Evolutionary conservation across 2,888 invertebrate species (phyloP).

Genomic region (Nesidiocoris tenuis): DNA sequence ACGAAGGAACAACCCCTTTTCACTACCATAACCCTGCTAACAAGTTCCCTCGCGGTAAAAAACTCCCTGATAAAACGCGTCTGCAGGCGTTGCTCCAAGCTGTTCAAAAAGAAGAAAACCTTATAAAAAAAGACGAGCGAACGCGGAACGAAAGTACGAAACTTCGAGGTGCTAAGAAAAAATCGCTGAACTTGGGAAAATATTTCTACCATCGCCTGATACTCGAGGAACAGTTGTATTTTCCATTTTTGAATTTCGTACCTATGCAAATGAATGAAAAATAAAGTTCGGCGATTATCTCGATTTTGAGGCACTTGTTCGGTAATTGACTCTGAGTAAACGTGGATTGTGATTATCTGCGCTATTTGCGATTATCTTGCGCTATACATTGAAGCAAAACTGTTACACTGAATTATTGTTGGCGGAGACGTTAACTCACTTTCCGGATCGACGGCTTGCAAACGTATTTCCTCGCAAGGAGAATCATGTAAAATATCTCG

Average conservation of each 20-base stretch:
- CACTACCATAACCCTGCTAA: background rate
- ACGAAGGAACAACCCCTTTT: background rate
- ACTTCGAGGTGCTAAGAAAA: too few species aligned
- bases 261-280: background rate
- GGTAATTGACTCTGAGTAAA: background rate
- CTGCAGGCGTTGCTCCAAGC: background rate
- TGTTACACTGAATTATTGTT: too few species aligned
- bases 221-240: background rate
- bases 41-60: background rate
- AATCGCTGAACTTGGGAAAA: too few species aligned
- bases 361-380: background rate
- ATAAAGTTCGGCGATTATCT: background rate
- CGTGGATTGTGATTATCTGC: background rate
- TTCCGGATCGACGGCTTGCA: background rate
- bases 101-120: background rate
- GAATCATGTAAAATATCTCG: conserved; percentile 23
- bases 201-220: background rate
- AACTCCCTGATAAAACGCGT: background rate
- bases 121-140: background rate
- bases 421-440: too few species aligned
- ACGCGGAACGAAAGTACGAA: background rate
- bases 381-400: too few species aligned
- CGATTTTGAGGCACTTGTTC: background rate
- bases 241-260: background rate
- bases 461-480: conserved; percentile 28